Conservation (phyloP, 2,888 invertebrate species). For the Drosophila paranaensis region DNA sequence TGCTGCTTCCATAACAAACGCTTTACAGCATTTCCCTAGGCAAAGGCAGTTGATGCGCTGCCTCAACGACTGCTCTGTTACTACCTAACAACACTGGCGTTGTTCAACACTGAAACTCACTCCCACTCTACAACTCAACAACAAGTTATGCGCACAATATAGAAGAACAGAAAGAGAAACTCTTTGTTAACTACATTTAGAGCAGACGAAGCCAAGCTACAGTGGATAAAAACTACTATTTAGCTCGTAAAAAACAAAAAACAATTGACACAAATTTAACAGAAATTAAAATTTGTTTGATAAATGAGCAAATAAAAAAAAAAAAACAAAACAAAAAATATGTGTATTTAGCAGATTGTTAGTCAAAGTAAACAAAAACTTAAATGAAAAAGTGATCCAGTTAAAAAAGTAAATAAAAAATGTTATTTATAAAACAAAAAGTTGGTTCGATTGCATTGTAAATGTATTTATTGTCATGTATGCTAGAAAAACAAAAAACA, state of each 20-base stretch:
- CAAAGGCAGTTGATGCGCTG: constrained; percentile 1
- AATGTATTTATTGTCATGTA: constrained; percentile 57
- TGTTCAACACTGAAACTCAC: neutral
- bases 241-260: constrained; percentile 34
- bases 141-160: constrained; percentile 77
- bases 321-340: neutral
- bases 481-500: constrained; percentile 27
- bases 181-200: constrained; percentile 69
- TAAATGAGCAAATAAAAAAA: constrained; percentile 17
- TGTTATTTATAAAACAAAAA: constrained; percentile 58
- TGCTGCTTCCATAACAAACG: constrained; percentile 43
- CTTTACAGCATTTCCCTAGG: constrained; percentile 14
- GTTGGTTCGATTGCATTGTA: constrained; percentile 65
- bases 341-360: constrained; percentile 53
- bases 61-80: constrained; percentile 5
- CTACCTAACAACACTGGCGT: constrained; percentile 24
- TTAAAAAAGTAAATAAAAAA: constrained; percentile 37
- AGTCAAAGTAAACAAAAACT: constrained; percentile 38
- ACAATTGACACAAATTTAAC: constrained; percentile 14
- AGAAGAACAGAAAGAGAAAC: neutral
- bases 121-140: constrained; percentile 21
- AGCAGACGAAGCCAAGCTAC: constrained; percentile 22
- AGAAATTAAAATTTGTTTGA: constrained; percentile 35
- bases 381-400: constrained; percentile 63
- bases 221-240: constrained; percentile 26